Evolutionary conservation across 2,888 invertebrate species (phyloP).

Genomic region (Congeria kusceri): DNA sequence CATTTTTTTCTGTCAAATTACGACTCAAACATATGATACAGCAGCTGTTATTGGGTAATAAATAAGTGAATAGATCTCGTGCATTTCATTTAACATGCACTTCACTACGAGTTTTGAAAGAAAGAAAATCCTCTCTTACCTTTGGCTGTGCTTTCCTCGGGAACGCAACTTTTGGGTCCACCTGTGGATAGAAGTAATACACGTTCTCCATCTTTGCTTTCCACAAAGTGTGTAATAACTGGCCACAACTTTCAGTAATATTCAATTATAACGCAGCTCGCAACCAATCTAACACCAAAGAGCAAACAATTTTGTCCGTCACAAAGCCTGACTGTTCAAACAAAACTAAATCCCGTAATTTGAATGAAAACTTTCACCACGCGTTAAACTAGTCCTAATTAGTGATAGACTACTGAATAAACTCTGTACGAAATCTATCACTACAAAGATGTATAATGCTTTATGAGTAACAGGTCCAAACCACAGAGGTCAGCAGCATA

Average conservation of each 20-base stretch:
- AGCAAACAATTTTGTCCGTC: conserved; percentile 42
- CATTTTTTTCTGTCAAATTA: no score
- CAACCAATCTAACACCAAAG: conserved; percentile 34
- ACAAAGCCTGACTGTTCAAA: conserved; percentile 39
- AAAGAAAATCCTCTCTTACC: conserved; percentile 67
- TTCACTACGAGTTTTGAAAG: not conserved
- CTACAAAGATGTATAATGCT: conserved; percentile 45
- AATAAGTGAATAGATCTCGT: no score
- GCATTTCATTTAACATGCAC: not conserved
- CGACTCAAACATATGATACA: no score
- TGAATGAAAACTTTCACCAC: conserved; percentile 14
- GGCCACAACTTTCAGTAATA: conserved; percentile 44
- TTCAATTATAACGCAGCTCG: conserved; percentile 46
- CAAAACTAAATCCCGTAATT: conserved; percentile 35
- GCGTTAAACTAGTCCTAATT: conserved; percentile 39
- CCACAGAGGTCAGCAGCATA: conserved; percentile 50
- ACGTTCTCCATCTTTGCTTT: conserved; percentile 58
- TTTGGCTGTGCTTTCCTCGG: conserved; percentile 89
- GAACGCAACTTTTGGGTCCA: conserved; percentile 99
- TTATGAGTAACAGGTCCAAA: conserved; percentile 24
- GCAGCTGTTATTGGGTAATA: no score
- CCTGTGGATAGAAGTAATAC: conserved; percentile 88
- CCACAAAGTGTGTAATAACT: conserved; percentile 3
- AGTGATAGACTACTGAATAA: conserved; percentile 37
- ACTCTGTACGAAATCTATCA: conserved; percentile 51